Evolutionary conservation across 2,888 invertebrate genomes (phyloP).

Genomic region (Tenthredo notha): DNA sequence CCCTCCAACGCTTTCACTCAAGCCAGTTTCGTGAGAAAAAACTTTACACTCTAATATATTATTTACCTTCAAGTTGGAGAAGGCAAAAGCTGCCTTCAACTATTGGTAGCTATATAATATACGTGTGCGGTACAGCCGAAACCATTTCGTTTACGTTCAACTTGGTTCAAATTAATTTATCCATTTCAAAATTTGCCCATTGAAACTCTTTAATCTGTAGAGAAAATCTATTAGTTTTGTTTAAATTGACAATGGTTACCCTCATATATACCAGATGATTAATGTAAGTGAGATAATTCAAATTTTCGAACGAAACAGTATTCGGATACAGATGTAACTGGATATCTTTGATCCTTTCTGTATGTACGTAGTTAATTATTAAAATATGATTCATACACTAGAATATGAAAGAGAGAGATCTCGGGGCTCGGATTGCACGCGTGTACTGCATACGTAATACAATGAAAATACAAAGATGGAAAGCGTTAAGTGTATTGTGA

Average conservation of each 20-base stretch:
- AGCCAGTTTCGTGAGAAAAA: slow-evolving; percentile 34
- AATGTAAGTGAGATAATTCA: neutral
- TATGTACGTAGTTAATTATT: slow-evolving; percentile 39
- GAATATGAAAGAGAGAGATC: slow-evolving; percentile 27
- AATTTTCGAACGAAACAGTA: slow-evolving; percentile 1
- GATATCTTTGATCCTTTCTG: slow-evolving; percentile 30
- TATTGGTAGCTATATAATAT: slow-evolving; percentile 31
- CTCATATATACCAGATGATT: neutral
- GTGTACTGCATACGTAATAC: slow-evolving; percentile 35
- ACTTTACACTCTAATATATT: slow-evolving; percentile 48
- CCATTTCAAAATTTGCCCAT: neutral
- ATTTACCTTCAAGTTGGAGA: slow-evolving; percentile 43
- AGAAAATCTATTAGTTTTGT: neutral
- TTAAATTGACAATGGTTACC: neutral
- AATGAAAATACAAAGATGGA: slow-evolving; percentile 14
- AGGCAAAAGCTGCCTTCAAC: slow-evolving; percentile 58
- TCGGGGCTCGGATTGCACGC: slow-evolving; percentile 34
- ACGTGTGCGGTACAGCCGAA: neutral
- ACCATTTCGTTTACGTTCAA: neutral
- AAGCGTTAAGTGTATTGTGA: slow-evolving; percentile 49
- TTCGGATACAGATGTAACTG: slow-evolving; percentile 21
- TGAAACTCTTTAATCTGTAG: neutral
- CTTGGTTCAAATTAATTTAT: neutral
- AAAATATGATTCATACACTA: slow-evolving; percentile 34
- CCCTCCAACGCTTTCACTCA: slow-evolving; percentile 47